Evolutionary conservation across 2,113 vertebrate species (phyloP).

Genomic region (Scatophagus argus): DNA sequence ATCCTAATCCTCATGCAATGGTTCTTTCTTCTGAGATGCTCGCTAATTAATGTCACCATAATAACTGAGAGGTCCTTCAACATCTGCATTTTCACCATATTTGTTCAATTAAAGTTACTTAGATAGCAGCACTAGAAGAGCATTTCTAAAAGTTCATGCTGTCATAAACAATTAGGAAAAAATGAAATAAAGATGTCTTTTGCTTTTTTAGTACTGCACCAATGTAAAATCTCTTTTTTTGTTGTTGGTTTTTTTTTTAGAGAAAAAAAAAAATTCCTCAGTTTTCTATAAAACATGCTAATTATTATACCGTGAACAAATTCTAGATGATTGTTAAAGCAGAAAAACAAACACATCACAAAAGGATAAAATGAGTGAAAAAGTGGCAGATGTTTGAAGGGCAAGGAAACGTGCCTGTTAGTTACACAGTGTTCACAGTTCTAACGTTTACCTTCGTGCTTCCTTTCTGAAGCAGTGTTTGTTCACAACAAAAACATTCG

Average conservation of each 20-base stretch:
- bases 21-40: constrained; percentile 46
- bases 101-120: constrained; percentile 39
- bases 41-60: constrained; percentile 66
- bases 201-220: not conserved
- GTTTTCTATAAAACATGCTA: not conserved
- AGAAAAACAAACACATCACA: not conserved
- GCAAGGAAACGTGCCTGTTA: not conserved
- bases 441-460: not conserved
- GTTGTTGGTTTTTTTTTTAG: too few species aligned
- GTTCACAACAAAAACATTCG: not conserved
- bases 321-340: not conserved
- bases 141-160: constrained; percentile 13
- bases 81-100: constrained; percentile 50
- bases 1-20: constrained; percentile 58
- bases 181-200: constrained; percentile 19
- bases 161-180: constrained; percentile 8
- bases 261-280: too few species aligned
- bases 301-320: not conserved
- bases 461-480: not conserved
- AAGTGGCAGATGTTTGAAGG: not conserved
- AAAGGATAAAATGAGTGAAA: not conserved
- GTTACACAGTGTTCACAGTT: not conserved
- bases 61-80: constrained; percentile 62
- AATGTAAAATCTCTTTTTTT: not conserved
- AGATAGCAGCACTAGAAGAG: constrained; percentile 16